Percentiles rank a stretch among this genome's conserved stretches.
Evolutionary conservation across 2,797 vertebrate species (phyloP).

Genomic region (Ctenopoma kingsleyae): DNA sequence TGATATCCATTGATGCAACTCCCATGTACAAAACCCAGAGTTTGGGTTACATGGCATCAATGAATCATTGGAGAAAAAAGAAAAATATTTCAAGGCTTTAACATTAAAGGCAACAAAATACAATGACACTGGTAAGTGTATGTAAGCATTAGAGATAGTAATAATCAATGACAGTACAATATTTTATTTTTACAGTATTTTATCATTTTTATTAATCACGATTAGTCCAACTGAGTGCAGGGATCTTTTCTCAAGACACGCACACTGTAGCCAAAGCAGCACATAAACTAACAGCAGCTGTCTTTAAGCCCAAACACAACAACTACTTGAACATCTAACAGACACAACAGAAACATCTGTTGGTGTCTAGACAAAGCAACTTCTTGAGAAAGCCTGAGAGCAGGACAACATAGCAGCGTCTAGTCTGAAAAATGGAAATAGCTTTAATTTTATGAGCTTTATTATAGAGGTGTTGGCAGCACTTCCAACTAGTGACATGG

Average conservation of each 20-base stretch:
- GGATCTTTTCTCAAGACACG: conserved; percentile 9
- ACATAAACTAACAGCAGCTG: conserved; percentile 62
- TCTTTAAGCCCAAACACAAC: conserved; percentile 67
- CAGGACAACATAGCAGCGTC: conserved; percentile 1
- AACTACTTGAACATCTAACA: conserved; percentile 67
- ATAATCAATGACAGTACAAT: no score
- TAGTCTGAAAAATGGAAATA: conserved; percentile 12
- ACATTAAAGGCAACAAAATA: conserved; percentile 35
- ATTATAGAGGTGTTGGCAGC: conserved; percentile 31
- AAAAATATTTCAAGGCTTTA: conserved; percentile 7
- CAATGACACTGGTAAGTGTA: conserved; percentile 23
- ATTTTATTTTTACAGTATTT: no score
- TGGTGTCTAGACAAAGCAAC: conserved; percentile 64
- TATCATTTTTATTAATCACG: not conserved
- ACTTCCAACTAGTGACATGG: not conserved
- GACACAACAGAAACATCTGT: conserved; percentile 74
- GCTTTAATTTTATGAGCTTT: conserved; percentile 8
- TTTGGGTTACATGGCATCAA: conserved; percentile 55
- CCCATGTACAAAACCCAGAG: conserved; percentile 21
- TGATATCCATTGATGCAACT: conserved; percentile 60
- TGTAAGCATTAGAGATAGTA: not conserved
- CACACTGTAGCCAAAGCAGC: not conserved
- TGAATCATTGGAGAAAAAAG: conserved; percentile 27
- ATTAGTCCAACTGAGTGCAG: not conserved
- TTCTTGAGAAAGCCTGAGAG: conserved; percentile 36